Conservation (phyloP, 2,113 vertebrate species). For the Potamarius usumacintae region DNA sequence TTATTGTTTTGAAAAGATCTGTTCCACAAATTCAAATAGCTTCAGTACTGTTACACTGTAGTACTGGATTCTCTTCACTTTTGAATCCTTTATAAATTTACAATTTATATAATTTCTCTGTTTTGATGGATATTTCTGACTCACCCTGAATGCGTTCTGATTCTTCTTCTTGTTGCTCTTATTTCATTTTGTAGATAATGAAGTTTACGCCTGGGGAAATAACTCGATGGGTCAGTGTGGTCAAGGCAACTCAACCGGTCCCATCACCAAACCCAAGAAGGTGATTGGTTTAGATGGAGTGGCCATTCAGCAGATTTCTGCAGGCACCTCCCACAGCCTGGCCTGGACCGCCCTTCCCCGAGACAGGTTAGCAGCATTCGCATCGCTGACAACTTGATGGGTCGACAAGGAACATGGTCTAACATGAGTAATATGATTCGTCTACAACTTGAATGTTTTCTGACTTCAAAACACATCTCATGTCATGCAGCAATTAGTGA, state of each 20-base stretch:
- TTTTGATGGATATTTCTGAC: neutral
- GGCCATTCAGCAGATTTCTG: slow-evolving; percentile 95
- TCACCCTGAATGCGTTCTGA: neutral
- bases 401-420: neutral
- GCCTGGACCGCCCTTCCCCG: slow-evolving; percentile 98
- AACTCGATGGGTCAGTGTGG: slow-evolving; percentile 99
- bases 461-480: neutral
- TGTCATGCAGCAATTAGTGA: neutral
- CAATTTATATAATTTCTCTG: neutral
- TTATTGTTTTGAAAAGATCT: neutral
- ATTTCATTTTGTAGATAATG: slow-evolving; percentile 80
- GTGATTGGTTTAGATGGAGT: slow-evolving; percentile 94
- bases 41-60: neutral
- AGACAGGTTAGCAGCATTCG: slow-evolving; percentile 80
- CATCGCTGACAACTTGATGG: neutral
- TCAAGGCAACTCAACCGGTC: slow-evolving; percentile 95
- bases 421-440: neutral
- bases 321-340: slow-evolving; percentile 94
- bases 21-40: neutral
- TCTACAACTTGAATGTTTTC: no score
- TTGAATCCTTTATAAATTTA: neutral
- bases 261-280: slow-evolving; percentile 98
- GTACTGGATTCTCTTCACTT: neutral
- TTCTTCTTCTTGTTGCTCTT: neutral
- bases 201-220: slow-evolving; percentile 99